These are phyloP conservation scores for Phoxinus phoxinus DNA, from an alignment of 2,113 vertebrate species.

Conservation along the genomic window DNA sequence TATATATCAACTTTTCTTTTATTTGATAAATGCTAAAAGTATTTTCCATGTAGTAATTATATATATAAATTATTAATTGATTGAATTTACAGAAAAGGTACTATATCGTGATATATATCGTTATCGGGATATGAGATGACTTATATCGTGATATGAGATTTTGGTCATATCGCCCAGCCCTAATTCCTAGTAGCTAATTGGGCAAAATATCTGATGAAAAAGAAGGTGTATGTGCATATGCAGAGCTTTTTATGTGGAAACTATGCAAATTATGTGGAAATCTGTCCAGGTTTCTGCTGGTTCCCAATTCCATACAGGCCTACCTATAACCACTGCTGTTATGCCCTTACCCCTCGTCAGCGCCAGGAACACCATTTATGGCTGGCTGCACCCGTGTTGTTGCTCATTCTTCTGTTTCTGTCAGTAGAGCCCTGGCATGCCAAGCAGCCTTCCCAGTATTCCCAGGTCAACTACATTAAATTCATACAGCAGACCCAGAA, in stretches of 20 bases:
- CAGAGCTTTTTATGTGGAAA: neutral
- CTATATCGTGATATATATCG: no score
- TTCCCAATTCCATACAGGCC: neutral
- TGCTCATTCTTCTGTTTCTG: conserved; percentile 25
- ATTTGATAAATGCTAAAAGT: no score
- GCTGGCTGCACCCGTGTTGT: conserved; percentile 16
- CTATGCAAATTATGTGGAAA: neutral
- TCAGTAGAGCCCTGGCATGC: conserved; percentile 18
- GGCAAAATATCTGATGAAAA: neutral
- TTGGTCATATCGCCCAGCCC: no score
- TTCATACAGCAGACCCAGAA: conserved; percentile 21
- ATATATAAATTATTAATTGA: no score
- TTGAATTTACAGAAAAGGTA: no score
- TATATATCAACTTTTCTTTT: no score
- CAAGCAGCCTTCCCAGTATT: conserved; percentile 13
- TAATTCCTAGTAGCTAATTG: neutral
- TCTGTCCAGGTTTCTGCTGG: neutral
- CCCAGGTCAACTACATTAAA: conserved; percentile 5
- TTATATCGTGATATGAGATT: no score
- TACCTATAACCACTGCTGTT: conserved; percentile 2
- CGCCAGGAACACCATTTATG: conserved; percentile 18
- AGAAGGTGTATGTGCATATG: neutral
- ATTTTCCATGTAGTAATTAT: no score
- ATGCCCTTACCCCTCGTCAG: neutral
- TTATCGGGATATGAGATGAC: no score